Evolutionary conservation across 2,113 vertebrate species (phyloP), one percentile per base, ranked within the genome.

Genomic region (Piaya cayana): DNA sequence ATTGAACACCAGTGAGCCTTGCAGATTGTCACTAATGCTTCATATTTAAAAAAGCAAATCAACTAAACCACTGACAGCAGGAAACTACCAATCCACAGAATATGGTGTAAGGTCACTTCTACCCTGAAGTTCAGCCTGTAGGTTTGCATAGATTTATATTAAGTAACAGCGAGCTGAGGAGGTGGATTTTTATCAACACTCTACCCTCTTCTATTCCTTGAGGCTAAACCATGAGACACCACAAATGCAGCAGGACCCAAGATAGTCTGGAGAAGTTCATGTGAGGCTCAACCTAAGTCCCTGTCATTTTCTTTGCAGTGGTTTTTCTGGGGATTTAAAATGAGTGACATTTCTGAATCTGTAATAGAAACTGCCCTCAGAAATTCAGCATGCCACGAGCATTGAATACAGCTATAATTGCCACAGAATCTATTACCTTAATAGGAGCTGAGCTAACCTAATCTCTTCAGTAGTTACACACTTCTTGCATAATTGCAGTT

Each of bases 401-500:
- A 34, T 59, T 71, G 34, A 60, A 50, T 89, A 59, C 13, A n/a
- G 26, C 83, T 92, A n/a, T 52, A 53, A 39, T 27, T 37, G 30
- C 36, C 37, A 43, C 11, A 30, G 56, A 58, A 27, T 74, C 47
- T 26, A 39, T 36, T 63, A 59, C 75, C 7, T 78, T 67, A 47
- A 30, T 26, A 63, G 42, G 29, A 78, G 52, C 65, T 43, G n/a
- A 77, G 30, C 72, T 74, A 78, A 45, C 67, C 63, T 93, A 83
- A 95, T 90, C 72, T 80, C 65, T 84, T 74, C 8, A 58, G 56
- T 78, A 75, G 71, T 85, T 88, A 56, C 0, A 53, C 16, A 5
- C 75, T 93, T 95, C 42, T 52, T 86, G 64, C 47, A 56, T 92
- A 92, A 92, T 63, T 92, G 70, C 63, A 72, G 13, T 84, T 88